Evolutionary conservation across 2,888 invertebrate species (phyloP), one percentile per base, ranked within the genome.

Genomic region (Melanophora roralis): DNA sequence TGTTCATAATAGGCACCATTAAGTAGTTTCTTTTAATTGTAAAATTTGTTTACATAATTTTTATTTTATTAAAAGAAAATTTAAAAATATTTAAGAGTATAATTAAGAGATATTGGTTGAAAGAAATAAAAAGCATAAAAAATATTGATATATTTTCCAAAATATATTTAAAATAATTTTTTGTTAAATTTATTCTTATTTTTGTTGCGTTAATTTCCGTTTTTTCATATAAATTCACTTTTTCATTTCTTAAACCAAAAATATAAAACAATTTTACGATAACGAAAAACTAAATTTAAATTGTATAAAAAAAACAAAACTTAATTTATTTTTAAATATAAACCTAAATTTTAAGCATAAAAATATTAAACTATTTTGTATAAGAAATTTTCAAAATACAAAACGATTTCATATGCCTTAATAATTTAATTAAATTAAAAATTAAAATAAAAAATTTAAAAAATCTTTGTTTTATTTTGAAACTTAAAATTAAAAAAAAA

Each of bases 401-500:
- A 36, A 78, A 68, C 68, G 64, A 65, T 64, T 45, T n/a, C 64
- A 53, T 62, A 60, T 40, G n/a, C n/a, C n/a, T n/a, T n/a, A 47
- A 62, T 34, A 64, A 67, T 71, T 62, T 71, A 71, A 79, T 62
- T 78, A 78, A 78, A 79, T 51, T n/a, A n/a, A 64, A 21, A 49
- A n/a, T 36, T 34, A 65, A 60, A 71, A 27, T 5, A 27, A 27
- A 27, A 38, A 23, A 34, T 16, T 45, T 47, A 11, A 23, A 59
- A 49, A 49, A 51, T 34, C 43, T 5, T 14, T 49, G 16, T 47
- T 38, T 32, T 47, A 23, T 40, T 49, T 47, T 6, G 14, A 23
- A 19, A 38, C 8, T 27, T 23, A 8, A 32, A 11, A 12, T 40
- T 27, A 21, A 14, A 62, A 23, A 27, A 4, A 12, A 0, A 2